These are phyloP conservation scores for Regulus satrapa DNA, from an alignment of 2,113 vertebrate species.

Conservation along the genomic window DNA sequence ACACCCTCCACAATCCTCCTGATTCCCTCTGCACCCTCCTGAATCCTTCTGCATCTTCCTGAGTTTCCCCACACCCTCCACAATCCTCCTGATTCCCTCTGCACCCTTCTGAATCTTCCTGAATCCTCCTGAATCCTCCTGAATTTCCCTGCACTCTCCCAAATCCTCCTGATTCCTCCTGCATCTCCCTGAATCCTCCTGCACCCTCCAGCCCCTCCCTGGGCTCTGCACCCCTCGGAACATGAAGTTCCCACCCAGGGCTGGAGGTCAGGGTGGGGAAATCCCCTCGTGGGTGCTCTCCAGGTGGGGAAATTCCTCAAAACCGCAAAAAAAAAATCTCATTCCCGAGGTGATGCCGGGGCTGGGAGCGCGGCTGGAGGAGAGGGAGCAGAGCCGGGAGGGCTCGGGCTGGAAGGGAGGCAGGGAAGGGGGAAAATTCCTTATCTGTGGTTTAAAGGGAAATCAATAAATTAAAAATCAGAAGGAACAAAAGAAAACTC, in stretches of 20 bases:
- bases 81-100: not conserved
- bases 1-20: not conserved
- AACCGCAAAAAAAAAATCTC: not conserved
- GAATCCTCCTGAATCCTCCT: not conserved
- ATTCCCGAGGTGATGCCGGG: fast-evolving
- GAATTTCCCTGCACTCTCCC: too few relatives aligned
- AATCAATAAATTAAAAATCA: not conserved
- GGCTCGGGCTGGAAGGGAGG: not conserved
- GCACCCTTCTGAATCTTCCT: too few relatives aligned
- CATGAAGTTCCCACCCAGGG: fast-evolving
- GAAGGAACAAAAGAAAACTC: not conserved
- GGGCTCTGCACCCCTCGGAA: not conserved
- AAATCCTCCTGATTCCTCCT: not conserved
- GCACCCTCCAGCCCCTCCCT: not conserved
- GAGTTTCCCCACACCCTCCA: too few relatives aligned
- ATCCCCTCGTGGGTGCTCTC: not conserved
- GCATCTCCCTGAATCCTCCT: too few relatives aligned
- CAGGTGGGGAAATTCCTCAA: not conserved
- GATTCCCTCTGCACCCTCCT: not conserved
- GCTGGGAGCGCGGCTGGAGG: not conserved
- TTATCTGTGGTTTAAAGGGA: not conserved
- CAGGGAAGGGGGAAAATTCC: not conserved
- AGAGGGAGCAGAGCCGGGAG: not conserved
- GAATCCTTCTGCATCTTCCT: not conserved
- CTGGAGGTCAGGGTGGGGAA: not conserved